phyloP scores from a whole-genome alignment of 1,140 invertebrate genomes.

The Orius laevigatus region DNA sequence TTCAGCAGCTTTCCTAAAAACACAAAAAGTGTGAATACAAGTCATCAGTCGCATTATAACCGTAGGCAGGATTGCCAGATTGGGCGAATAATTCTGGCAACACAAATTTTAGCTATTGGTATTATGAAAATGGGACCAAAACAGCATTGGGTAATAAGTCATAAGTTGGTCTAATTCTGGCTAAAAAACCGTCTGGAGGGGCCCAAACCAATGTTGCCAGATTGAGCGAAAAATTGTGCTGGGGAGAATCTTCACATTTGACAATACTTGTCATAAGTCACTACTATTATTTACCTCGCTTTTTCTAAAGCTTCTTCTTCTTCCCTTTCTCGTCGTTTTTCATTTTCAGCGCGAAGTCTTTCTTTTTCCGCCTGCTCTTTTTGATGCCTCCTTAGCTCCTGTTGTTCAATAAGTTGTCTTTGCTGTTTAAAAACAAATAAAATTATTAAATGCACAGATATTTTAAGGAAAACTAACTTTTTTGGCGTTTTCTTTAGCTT shows the following conservation, averaged over 20 bases:
- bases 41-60: neutral
- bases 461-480: slow-evolving; percentile 33
- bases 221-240: no score
- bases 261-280: neutral
- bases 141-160: no score
- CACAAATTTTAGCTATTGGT: neutral
- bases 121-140: no score
- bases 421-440: slow-evolving; percentile 33
- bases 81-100: neutral
- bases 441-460: slow-evolving; percentile 7
- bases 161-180: no score
- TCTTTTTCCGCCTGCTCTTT: slow-evolving; percentile 74
- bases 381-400: slow-evolving; percentile 55
- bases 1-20: slow-evolving; percentile 7
- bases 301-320: slow-evolving; percentile 64
- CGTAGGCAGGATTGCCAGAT: neutral
- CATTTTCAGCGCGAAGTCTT: slow-evolving; percentile 57
- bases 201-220: no score
- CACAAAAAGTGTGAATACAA: neutral
- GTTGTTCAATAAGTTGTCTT: slow-evolving; percentile 64
- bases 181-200: no score
- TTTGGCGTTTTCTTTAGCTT: slow-evolving; percentile 87
- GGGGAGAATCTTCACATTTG: neutral
- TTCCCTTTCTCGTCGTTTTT: slow-evolving; percentile 56
- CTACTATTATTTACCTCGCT: slow-evolving; percentile 30